Base-by-base conservation (phyloP, 2,113 vertebrate genomes). In the Chunga burmeisteri region DNA sequence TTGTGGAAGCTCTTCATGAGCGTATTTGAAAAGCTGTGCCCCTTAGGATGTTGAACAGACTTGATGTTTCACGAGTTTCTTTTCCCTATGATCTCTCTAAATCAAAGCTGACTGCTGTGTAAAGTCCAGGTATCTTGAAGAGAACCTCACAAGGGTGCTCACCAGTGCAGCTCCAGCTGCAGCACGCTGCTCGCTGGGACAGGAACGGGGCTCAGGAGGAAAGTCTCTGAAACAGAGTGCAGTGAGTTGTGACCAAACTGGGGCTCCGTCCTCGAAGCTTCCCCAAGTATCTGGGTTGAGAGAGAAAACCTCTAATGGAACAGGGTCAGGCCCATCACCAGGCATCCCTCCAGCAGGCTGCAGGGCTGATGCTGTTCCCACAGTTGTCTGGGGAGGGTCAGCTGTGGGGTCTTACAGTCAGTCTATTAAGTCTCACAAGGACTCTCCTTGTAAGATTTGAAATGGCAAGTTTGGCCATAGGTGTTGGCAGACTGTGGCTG, bases 351-450 rank as follows among this genome's bases (percentile, higher is more conserved):
- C 2, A 4, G 4, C 1, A 2, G 25, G 29, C 56, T 56, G 55
- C 32, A 16, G 59, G 34, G 58, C 32, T 67, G 61, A 30, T 30
- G 46, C 1, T 2, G 29, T 36, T 77, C 55, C 32, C 27, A 58
- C 16, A 3, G 13, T 27, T 5, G 0, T 1, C 6, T 4, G 4
- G 36, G 47, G 56, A 47, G 42, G 14, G 22, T 59, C 56, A 59
- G 13, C 70, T 49, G 56, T 1, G 10, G 34, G 17, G 17, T 23
- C 38, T 38, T 38, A 38, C 38, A 38, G 38, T 38, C 38, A 38
- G 38, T 38, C 38, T 38, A 38, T 38, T 38, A 38, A 38, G 38
- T 38, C 38, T 38, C 9, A 38, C 38, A 38, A 38, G 20, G 34
- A 9, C 23, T 81, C 70, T 19, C 13, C 11, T 29, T 40, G 22